phyloP scores from a whole-genome alignment of 2,113 vertebrate species.

The Nibea coibor region DNA sequence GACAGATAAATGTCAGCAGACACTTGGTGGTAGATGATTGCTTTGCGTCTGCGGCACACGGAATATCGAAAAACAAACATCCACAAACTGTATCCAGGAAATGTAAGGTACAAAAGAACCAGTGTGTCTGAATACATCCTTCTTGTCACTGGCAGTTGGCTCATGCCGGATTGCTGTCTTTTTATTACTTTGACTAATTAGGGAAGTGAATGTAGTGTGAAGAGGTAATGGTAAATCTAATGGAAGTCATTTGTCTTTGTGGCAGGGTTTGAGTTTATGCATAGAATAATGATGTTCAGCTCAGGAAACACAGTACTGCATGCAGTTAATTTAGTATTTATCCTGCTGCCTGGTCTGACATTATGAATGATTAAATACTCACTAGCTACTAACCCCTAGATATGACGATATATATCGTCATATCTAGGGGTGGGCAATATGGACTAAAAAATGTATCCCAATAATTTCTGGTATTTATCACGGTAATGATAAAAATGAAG shows the following conservation, averaged over 20 bases:
- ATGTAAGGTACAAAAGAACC: neutral
- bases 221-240: neutral
- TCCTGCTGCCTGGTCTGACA: neutral
- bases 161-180: neutral
- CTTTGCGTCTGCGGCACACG: too few species aligned
- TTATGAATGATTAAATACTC: conserved; percentile 14
- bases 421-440: too few species aligned
- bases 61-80: too few species aligned
- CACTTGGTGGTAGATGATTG: too few species aligned
- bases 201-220: neutral
- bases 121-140: neutral
- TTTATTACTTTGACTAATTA: too few species aligned
- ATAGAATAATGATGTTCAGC: neutral
- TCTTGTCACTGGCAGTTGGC: neutral
- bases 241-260: neutral
- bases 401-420: too few species aligned
- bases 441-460: too few species aligned
- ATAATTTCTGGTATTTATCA: too few species aligned
- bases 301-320: neutral
- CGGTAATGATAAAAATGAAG: too few species aligned
- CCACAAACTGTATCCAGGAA: too few species aligned
- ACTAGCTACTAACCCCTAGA: neutral
- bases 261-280: neutral
- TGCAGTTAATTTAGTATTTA: neutral
- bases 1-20: too few species aligned